A percentile compares a stretch with the other conserved stretches of the same genome.
Evolutionary conservation across 2,113 vertebrate species (phyloP).

Genomic region (Clinocottus analis): DNA sequence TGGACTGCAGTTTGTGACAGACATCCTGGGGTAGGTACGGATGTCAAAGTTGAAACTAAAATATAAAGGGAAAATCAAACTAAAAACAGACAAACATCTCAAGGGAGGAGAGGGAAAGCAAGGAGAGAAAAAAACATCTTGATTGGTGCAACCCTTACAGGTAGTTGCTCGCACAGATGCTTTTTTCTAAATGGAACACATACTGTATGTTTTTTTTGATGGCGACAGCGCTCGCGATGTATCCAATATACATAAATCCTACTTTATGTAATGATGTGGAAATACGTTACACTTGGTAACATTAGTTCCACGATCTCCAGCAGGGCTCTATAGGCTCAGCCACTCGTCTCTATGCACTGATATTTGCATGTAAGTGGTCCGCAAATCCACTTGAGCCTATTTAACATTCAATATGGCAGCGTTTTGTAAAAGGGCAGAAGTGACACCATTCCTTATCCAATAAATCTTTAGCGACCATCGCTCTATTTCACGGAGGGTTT

Average conservation of each 20-base stretch:
- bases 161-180: constrained; percentile 86
- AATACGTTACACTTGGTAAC: constrained; percentile 1
- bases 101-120: constrained; percentile 73
- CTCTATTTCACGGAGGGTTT: constrained; percentile 16
- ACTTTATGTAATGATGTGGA: not conserved
- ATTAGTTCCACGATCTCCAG: constrained; percentile 12
- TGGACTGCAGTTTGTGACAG: constrained; percentile 91
- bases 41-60: constrained; percentile 84
- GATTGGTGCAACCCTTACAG: constrained; percentile 80
- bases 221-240: constrained; percentile 80
- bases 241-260: constrained; percentile 47
- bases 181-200: constrained; percentile 89
- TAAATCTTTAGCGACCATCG: constrained; percentile 13
- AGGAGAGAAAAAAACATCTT: constrained; percentile 86
- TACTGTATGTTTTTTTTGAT: constrained; percentile 84
- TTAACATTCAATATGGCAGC: constrained; percentile 26
- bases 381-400: constrained; percentile 26
- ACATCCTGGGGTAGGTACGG: constrained; percentile 87
- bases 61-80: constrained; percentile 75
- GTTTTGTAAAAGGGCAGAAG: constrained; percentile 44
- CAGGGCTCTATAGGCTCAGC: not conserved
- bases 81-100: constrained; percentile 80
- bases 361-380: constrained; percentile 40
- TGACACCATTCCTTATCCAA: constrained; percentile 42
- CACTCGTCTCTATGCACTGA: not conserved